Evolutionary conservation across 1,140 invertebrate genomes (phyloP), one percentile per base, ranked within the genome.

Genomic region (Leptopilina clavipes): DNA sequence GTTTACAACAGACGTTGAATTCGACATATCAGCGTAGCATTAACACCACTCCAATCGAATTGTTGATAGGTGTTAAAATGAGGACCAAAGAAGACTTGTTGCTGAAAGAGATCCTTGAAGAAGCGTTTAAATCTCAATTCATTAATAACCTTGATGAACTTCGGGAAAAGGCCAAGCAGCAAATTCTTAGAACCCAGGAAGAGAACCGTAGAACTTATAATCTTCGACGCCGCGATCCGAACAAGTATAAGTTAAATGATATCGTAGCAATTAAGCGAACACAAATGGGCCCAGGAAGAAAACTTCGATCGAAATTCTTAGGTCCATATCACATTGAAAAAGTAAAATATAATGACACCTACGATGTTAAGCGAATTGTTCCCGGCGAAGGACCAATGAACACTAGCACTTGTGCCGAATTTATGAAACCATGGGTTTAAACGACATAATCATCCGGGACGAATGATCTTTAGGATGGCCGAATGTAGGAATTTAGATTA

Each of bases 1-100:
- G 70, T 12, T 73, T 89, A n/a, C 86, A 90, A 75, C 70, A 79
- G 59, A 40, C 14, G 18, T 43, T 89, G 6, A 89, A 89, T 75
- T 48, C 37, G 44, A 80, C 82, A 7, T 71, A 59, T 19, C 70
- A 78, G 0, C 31, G 78, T 25, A 78, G 76, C 25, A 77, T 77
- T 12, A 45, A 19, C 1, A 71, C 8, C 19, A 52, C 56, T 7
- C 76, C 72, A 0, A 74, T 73, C 17, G 72, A 77, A 45, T 25
- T 48, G n/a, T 48, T 76, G 31, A 37, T 59, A 18, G 40, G 71
- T 0, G 43, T 19, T 52, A 72, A 72, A 7, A 37, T 72, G 19
- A 14, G 45, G n/a, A 14, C 45, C 7, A 17, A 48, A 48, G n/a
- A n/a, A n/a, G 45, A 48, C 14, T 17, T 48, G 45, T 17, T n/a